These are phyloP conservation scores for Lepilemur septentrionalis DNA, from an alignment of 2,797 vertebrate species.

Conservation along the genomic window DNA sequence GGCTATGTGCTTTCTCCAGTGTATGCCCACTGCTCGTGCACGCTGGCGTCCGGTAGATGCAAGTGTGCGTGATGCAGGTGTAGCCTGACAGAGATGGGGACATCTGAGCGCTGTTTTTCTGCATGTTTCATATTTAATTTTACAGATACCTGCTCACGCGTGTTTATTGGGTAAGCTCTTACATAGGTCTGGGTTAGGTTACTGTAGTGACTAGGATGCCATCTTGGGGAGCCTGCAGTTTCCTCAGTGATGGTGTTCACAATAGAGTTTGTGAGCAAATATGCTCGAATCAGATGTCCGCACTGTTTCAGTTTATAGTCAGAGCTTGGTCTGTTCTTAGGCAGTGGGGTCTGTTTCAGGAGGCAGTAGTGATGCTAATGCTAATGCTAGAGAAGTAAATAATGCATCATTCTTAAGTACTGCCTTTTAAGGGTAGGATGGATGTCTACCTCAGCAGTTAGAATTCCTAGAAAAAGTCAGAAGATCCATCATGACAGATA, in stretches of 20 bases:
- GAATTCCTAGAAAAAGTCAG: not conserved
- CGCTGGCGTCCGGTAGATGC: not conserved
- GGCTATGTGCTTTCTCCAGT: not conserved
- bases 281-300: fast-evolving
- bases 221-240: not conserved
- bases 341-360: not conserved
- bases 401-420: not conserved
- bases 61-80: fast-evolving
- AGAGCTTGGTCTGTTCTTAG: not conserved
- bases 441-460: not conserved
- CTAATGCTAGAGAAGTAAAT: not conserved
- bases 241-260: not conserved
- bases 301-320: too few species aligned
- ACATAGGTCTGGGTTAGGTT: fast-evolving
- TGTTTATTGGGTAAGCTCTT: not conserved
- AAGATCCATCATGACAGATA: not conserved
- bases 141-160: fast-evolving
- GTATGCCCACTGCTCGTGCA: fast-evolving
- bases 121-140: fast-evolving
- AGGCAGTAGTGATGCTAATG: not conserved
- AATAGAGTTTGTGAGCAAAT: not conserved
- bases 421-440: not conserved
- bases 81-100: fast-evolving
- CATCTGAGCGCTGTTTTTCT: not conserved
- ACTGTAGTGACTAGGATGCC: fast-evolving